phyloP scores from a whole-genome alignment of 2,113 vertebrate species.

The Oryzias javanicus region DNA sequence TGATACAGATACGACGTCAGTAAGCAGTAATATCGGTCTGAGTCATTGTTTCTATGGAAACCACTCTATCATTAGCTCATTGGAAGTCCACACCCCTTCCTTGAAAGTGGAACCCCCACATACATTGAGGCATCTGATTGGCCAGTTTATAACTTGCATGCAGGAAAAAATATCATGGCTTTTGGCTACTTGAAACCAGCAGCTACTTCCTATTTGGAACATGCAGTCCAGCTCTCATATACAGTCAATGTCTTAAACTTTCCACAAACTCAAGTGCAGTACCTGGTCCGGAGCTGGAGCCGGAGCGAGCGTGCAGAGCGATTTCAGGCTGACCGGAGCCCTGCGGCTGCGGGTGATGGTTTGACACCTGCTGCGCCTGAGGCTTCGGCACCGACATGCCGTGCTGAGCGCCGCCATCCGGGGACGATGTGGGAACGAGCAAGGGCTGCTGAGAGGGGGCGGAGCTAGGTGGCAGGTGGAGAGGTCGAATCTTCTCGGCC shows the following conservation, averaged over 20 bases:
- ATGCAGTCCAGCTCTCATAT: neutral
- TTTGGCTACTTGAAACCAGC: too few species aligned
- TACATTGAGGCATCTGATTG: too few species aligned
- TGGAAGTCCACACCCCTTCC: too few species aligned
- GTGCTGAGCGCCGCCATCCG: constrained; percentile 83
- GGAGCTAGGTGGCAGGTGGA: constrained; percentile 91
- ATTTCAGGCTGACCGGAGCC: constrained; percentile 89
- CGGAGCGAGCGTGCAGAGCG: constrained; percentile 88
- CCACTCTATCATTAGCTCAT: too few species aligned
- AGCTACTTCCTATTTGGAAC: neutral
- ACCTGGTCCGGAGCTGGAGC: constrained; percentile 91
- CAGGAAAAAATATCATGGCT: too few species aligned
- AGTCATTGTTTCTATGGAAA: too few species aligned
- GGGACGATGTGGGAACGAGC: constrained; percentile 83
- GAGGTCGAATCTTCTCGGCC: constrained; percentile 97
- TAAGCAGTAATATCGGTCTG: too few species aligned
- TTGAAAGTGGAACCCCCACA: too few species aligned
- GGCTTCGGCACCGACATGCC: constrained; percentile 88
- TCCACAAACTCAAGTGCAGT: constrained; percentile 16
- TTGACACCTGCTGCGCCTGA: constrained; percentile 88
- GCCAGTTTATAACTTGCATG: too few species aligned
- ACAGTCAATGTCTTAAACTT: neutral
- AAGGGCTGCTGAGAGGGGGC: constrained; percentile 91
- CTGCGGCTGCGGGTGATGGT: constrained; percentile 82
- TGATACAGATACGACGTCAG: too few species aligned